These are phyloP conservation scores for Sussaba pulchella DNA, from an alignment of 2,888 invertebrate species.

Conservation along the genomic window DNA sequence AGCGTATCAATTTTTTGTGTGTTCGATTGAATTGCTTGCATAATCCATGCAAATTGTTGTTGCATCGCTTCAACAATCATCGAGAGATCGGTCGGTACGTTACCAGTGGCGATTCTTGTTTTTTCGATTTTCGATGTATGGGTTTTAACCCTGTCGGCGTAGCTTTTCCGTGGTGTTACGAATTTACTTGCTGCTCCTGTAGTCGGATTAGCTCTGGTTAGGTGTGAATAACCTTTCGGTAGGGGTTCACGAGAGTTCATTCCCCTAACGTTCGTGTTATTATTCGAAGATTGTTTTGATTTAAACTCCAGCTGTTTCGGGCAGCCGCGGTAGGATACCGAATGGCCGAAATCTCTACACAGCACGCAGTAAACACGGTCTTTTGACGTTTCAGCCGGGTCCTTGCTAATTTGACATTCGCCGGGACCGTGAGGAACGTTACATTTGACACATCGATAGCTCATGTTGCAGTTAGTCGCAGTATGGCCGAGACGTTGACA, in stretches of 20 bases:
- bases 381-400: slow-evolving; percentile 17
- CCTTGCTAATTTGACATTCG: slow-evolving; percentile 22
- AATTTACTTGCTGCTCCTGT: background rate
- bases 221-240: slow-evolving; percentile 3
- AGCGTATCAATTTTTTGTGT: slow-evolving; percentile 1
- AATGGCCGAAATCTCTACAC: background rate
- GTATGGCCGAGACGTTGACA: slow-evolving; percentile 53
- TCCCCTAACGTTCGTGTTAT: background rate
- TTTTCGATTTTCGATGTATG: background rate
- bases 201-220: background rate
- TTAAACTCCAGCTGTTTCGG: slow-evolving; percentile 5
- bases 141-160: background rate
- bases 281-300: slow-evolving; percentile 1
- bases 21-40: slow-evolving; percentile 6
- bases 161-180: background rate
- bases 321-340: slow-evolving; percentile 22
- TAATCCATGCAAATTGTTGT: slow-evolving; percentile 3
- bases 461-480: slow-evolving; percentile 46
- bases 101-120: background rate
- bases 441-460: slow-evolving; percentile 48
- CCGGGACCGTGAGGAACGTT: slow-evolving; percentile 25
- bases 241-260: slow-evolving; percentile 17
- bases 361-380: slow-evolving; percentile 20
- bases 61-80: slow-evolving; percentile 15
- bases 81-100: background rate